Base-by-base conservation (phyloP, 2,113 vertebrate species). In the Ranitomeya imitator region DNA sequence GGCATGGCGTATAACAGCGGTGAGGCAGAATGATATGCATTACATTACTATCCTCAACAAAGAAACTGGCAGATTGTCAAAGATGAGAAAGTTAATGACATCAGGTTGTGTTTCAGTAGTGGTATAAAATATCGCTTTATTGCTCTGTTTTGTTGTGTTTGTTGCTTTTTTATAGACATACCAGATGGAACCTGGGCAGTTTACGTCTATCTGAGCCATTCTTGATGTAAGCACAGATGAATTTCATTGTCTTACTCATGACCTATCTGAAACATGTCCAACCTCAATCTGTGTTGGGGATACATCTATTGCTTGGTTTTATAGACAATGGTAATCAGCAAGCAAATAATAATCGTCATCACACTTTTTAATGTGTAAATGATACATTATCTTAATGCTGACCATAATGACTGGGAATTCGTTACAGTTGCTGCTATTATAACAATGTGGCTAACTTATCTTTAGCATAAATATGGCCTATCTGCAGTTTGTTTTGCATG, bases 211-310 rank as follows among this genome's bases (percentile, higher is more conserved):
- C 85, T 26, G 76, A 86, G 85, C 63, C 85, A 86, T 79, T 51
- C 60, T 86, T 65, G 45, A 54, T 86, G 74, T 86, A 86, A 86
- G 74, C 85, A 86, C 85, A 86, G 85, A 86, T 86, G 59, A 86
- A 79, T 86, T 86, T 79, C 74, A 79, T 65, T 86, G 59, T 65
- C 60, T 79, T 86, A 65, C 76, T 78, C 23, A 52, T 78, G 57
- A 45, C 59, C 76, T 26, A 78, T 79, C 60, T 86, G 74, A 77
- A 86, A 60, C 76, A 79, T 55, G 45, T 86, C 85, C 85, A 86
- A 67, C 61, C 76, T 86, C 55, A 79, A 86, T 79, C 60, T 79
- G 76, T 67, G 76, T 67, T 79, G n/a, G 61, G 74, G 85, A 86
- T 52, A 61, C 59, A 51, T 54, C 52, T 37, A 86, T 86, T n/a